Evolutionary conservation across 2,888 invertebrate genomes (phyloP).

Genomic region (Acronicta aceris): DNA sequence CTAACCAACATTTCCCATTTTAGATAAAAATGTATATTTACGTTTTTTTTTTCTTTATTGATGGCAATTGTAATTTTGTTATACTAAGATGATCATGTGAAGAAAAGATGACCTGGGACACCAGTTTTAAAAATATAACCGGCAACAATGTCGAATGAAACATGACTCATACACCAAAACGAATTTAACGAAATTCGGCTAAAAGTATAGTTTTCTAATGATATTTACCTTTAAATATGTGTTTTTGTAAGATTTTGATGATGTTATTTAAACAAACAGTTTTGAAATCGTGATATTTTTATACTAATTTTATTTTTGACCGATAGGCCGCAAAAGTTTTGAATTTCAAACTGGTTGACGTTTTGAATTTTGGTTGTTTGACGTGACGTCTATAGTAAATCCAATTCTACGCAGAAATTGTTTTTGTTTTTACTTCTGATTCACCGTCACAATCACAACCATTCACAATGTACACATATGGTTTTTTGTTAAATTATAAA

Average conservation of each 20-base stretch:
- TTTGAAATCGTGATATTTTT: neutral
- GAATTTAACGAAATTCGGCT: neutral
- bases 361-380: neutral
- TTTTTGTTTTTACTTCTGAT: no score
- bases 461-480: no score
- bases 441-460: no score
- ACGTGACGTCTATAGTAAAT: neutral
- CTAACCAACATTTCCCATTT: no score
- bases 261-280: neutral
- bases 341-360: conserved; percentile 29
- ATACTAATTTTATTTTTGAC: conserved; percentile 5
- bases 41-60: no score
- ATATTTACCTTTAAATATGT: conserved; percentile 23
- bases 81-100: no score
- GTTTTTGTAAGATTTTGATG: neutral
- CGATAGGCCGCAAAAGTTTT: conserved; percentile 17
- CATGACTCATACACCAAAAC: conserved; percentile 28
- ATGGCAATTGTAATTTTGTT: no score
- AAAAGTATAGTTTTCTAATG: neutral
- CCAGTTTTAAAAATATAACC: conserved; percentile 38
- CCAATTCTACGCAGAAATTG: conserved; percentile 1
- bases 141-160: conserved; percentile 3
- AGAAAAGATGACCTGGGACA: no score
- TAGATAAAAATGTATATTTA: no score
- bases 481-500: no score